Evolutionary conservation across 2,113 vertebrate genomes (phyloP).

Genomic region (Pampusana beccarii): DNA sequence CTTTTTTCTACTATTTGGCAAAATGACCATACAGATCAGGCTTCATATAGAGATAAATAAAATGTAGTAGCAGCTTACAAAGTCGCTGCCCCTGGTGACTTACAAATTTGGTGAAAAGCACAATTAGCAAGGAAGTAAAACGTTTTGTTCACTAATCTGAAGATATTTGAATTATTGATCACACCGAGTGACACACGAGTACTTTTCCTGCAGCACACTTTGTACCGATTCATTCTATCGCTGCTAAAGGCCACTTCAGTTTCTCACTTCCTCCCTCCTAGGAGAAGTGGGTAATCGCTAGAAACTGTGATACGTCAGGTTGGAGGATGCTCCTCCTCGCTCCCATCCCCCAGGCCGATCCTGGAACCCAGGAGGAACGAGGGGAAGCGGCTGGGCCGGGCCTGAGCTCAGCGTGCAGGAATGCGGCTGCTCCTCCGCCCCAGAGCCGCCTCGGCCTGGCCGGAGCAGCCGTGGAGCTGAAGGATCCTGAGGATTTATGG

Average conservation of each 20-base stretch:
- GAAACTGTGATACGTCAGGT: background rate
- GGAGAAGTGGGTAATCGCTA: background rate
- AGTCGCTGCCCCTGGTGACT: background rate
- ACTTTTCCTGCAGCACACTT: background rate
- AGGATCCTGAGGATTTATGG: background rate
- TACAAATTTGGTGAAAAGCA: background rate
- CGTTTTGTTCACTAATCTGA: background rate
- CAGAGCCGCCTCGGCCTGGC: background rate
- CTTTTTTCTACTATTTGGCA: background rate
- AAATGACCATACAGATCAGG: background rate
- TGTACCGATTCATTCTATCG: background rate
- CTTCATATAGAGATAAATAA: background rate
- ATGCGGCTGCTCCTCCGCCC: background rate
- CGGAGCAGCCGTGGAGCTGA: background rate
- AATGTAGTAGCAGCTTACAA: background rate
- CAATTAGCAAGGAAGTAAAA: background rate
- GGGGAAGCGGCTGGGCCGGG: background rate
- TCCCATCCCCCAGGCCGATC: background rate
- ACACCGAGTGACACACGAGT: fast-evolving
- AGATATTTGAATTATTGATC: background rate
- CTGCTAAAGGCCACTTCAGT: background rate
- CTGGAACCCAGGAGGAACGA: background rate
- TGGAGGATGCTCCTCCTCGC: background rate
- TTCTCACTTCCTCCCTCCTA: background rate
- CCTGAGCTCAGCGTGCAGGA: background rate